Evolutionary conservation across 1,140 invertebrate genomes (phyloP).

Genomic region (Lanistes nyassanus): DNA sequence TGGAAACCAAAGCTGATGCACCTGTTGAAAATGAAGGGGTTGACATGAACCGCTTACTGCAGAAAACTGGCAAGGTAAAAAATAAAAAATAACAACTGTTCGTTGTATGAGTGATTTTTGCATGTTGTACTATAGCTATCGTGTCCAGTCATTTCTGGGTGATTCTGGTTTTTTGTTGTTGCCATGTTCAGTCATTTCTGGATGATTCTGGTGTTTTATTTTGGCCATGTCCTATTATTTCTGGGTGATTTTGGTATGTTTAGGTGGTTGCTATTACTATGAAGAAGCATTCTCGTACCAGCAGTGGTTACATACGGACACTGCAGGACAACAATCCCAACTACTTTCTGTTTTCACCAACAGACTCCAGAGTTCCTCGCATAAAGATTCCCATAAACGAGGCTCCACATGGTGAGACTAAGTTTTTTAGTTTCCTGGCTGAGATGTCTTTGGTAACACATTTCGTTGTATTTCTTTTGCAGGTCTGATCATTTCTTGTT

Average conservation of each 20-base stretch:
- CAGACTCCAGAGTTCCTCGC: constrained; percentile 78
- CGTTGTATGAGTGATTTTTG: no score
- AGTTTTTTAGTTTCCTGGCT: no score
- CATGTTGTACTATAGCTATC: no score
- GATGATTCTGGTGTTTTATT: no score
- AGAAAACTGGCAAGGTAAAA: constrained; percentile 59
- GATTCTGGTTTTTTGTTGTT: no score
- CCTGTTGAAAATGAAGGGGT: not conserved
- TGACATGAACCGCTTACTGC: constrained; percentile 37
- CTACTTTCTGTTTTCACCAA: constrained; percentile 75
- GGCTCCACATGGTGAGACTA: constrained; percentile 69
- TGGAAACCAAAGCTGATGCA: not conserved
- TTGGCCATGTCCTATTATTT: no score
- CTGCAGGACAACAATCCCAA: constrained; percentile 72
- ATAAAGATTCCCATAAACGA: constrained; percentile 74
- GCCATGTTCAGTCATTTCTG: no score
- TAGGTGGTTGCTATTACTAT: constrained; percentile 70
- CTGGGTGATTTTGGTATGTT: not conserved
- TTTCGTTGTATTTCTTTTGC: no score
- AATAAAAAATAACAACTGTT: not conserved
- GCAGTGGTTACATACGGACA: constrained; percentile 75
- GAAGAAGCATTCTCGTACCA: constrained; percentile 73
- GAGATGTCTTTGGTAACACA: no score
- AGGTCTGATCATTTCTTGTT: no score
- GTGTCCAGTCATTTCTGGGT: no score